phyloP scores from a whole-genome alignment of 23 tunicate genomes.

The Halocynthia roretzi region DNA sequence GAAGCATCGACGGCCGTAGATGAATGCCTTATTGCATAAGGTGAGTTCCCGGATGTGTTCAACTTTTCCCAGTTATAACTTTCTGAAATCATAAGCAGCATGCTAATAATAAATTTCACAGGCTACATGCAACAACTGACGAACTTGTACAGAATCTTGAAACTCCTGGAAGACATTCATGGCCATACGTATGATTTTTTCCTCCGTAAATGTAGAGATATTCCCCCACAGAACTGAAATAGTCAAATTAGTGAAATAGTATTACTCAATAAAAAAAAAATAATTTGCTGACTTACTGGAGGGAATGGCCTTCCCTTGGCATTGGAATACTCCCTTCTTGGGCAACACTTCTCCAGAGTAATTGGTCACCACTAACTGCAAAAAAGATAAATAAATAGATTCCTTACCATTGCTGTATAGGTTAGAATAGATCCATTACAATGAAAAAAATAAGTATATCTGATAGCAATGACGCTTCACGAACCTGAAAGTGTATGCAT shows the following conservation, averaged over 20 bases:
- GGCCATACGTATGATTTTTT: slow-evolving; percentile 23
- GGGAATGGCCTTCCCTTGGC: slow-evolving; percentile 35
- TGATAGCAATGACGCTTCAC: too few species aligned
- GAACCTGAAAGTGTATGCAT: slow-evolving; percentile 1
- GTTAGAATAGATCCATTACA: too few species aligned
- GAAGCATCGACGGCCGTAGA: slow-evolving; percentile 10
- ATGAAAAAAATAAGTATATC: too few species aligned
- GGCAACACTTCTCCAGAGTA: slow-evolving; percentile 22
- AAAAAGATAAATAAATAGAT: not conserved
- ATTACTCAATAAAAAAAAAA: not conserved
- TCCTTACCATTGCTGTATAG: too few species aligned
- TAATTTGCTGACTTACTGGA: slow-evolving; percentile 20
- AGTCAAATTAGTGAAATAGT: not conserved
- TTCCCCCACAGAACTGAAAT: slow-evolving; percentile 11
- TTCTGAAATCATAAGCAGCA: not conserved
- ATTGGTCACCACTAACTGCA: slow-evolving; percentile 17
- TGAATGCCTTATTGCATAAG: slow-evolving; percentile 30
- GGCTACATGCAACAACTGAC: slow-evolving; percentile 2
- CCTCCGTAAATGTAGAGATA: slow-evolving; percentile 46
- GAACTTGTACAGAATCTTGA: slow-evolving; percentile 25
- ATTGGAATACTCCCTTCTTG: slow-evolving; percentile 14
- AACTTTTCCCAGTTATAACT: slow-evolving; percentile 14
- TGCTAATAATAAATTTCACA: slow-evolving; percentile 1
- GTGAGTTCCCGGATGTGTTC: slow-evolving; percentile 20
- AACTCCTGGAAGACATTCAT: slow-evolving; percentile 34